Evolutionary conservation across 2,113 vertebrate species (phyloP).

Genomic region (Burhinus bistriatus): DNA sequence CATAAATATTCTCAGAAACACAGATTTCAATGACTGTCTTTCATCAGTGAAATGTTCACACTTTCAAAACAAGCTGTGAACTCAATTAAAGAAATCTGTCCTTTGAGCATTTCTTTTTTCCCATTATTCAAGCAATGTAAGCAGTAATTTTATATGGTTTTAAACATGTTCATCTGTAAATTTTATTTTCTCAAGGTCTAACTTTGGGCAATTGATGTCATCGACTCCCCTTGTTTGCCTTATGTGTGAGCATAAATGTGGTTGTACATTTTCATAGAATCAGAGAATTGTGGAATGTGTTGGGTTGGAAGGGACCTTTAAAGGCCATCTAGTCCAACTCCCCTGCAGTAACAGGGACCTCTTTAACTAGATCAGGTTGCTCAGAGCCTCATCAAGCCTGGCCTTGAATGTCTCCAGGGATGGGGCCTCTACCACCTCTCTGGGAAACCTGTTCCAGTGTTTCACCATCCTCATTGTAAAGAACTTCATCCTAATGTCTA

Average conservation of each 20-base stretch:
- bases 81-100: background rate
- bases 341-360: too few species aligned
- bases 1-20: background rate
- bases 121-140: background rate
- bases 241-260: background rate
- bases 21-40: background rate
- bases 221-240: background rate
- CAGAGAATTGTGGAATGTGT: too few species aligned
- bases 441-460: too few species aligned
- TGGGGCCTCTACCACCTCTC: too few species aligned
- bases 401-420: too few species aligned
- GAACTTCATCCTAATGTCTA: too few species aligned
- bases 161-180: background rate
- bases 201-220: background rate
- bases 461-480: too few species aligned
- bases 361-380: too few species aligned
- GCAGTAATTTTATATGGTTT: background rate
- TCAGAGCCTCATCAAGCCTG: too few species aligned
- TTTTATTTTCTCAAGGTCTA: background rate
- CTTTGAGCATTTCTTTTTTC: background rate
- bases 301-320: too few species aligned
- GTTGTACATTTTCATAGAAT: background rate
- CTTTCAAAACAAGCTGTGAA: conserved; percentile 14
- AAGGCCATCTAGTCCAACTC: too few species aligned
- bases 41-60: background rate